These are phyloP conservation scores for Drosophila athabasca DNA, from an alignment of 1,140 invertebrate species.

Conservation along the genomic window DNA sequence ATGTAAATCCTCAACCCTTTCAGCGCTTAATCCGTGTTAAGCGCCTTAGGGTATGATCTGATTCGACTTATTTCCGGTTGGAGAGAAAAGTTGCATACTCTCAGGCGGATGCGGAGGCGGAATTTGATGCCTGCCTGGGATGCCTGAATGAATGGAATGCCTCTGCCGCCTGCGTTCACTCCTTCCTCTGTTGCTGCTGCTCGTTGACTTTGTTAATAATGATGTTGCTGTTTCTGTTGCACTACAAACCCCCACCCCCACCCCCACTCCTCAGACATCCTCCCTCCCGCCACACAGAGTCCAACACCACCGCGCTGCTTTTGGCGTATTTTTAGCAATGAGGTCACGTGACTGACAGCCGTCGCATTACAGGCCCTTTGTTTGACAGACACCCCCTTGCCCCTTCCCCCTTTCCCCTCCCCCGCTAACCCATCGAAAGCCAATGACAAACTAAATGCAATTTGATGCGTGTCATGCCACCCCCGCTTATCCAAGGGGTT, in stretches of 20 bases:
- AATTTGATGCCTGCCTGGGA: too few relatives aligned
- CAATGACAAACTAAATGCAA: conserved; percentile 80
- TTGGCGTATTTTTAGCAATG: conserved; percentile 64
- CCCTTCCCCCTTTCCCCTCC: too few relatives aligned
- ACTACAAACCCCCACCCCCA: neutral
- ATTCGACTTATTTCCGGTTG: conserved; percentile 50
- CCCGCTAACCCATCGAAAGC: neutral
- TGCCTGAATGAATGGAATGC: too few relatives aligned
- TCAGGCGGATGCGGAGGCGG: neutral
- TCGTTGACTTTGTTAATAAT: conserved; percentile 78
- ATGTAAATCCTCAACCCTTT: neutral
- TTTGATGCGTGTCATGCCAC: conserved; percentile 74
- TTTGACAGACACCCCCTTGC: conserved; percentile 13
- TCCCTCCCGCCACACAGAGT: too few relatives aligned
- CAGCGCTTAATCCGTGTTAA: conserved; percentile 11
- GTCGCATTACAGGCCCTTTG: conserved; percentile 32
- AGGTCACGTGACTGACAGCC: conserved; percentile 71
- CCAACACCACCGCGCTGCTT: neutral
- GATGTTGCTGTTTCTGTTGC: conserved; percentile 42
- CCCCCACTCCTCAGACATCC: neutral
- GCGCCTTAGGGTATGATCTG: conserved; percentile 50
- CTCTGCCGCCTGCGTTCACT: too few relatives aligned
- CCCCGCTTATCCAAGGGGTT: neutral
- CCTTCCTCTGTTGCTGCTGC: conserved; percentile 2
- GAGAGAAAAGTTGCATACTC: conserved; percentile 47